These are phyloP conservation scores for Ictalurus furcatus DNA, from an alignment of 2,113 vertebrate species.

Conservation along the genomic window DNA sequence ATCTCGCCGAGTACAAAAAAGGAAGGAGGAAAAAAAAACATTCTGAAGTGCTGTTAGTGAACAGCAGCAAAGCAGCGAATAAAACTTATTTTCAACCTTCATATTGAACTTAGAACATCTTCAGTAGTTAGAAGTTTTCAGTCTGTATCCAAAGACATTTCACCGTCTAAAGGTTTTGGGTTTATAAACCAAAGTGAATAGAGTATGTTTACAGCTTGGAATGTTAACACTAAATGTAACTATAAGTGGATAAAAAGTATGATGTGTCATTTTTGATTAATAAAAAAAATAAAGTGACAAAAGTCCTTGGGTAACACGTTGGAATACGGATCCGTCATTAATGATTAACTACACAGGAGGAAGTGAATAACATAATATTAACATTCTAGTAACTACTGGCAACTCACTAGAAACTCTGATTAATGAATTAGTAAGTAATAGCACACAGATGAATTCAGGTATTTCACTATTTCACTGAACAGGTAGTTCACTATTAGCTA, in stretches of 20 bases:
- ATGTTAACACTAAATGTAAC: not conserved
- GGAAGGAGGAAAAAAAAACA: not conserved
- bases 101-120: not conserved
- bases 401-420: too few relatives aligned
- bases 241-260: not conserved
- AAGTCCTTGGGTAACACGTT: not conserved
- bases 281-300: not conserved
- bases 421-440: too few relatives aligned
- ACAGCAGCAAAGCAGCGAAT: not conserved
- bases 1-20: not conserved
- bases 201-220: not conserved
- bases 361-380: too few relatives aligned
- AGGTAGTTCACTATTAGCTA: too few relatives aligned
- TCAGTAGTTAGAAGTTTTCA: not conserved
- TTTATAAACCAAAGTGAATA: not conserved
- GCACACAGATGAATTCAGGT: too few relatives aligned
- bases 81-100: not conserved
- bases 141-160: not conserved
- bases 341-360: too few relatives aligned
- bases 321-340: too few relatives aligned
- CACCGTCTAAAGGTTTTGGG: not conserved
- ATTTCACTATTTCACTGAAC: too few relatives aligned
- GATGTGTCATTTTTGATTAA: not conserved
- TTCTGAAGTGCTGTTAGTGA: slow-evolving; percentile 20
- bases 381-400: too few relatives aligned